Evolutionary conservation across 2,113 vertebrate genomes (phyloP).

Genomic region (Eleginops maclovinus): DNA sequence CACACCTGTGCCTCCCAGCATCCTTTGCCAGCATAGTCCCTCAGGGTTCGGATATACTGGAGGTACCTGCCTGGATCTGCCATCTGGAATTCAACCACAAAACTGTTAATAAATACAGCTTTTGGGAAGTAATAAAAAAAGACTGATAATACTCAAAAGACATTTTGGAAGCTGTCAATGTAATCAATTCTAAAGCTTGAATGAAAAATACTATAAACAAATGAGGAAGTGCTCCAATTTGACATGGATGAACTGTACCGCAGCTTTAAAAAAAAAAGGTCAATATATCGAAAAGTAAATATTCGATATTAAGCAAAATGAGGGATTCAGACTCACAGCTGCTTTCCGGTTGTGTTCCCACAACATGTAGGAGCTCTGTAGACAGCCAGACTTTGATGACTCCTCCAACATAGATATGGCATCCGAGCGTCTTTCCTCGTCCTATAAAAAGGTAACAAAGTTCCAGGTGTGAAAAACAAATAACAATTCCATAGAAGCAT

Average conservation of each 20-base stretch:
- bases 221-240: not conserved
- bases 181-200: not conserved
- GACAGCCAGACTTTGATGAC: conserved; percentile 89
- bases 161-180: too few relatives aligned
- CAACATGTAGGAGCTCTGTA: conserved; percentile 93
- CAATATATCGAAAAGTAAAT: not conserved
- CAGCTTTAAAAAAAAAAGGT: not conserved
- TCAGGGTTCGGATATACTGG: conserved; percentile 92
- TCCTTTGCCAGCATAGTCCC: conserved; percentile 93
- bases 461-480: not conserved
- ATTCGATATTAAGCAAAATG: not conserved
- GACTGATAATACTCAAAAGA: too few relatives aligned
- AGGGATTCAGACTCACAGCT: conserved; percentile 85
- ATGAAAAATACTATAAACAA: not conserved
- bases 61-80: conserved; percentile 93
- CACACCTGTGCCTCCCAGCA: conserved; percentile 97
- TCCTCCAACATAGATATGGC: conserved; percentile 89
- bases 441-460: conserved; percentile 76
- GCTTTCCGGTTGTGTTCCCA: conserved; percentile 90
- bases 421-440: conserved; percentile 86
- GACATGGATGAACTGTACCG: not conserved
- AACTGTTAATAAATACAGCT: too few relatives aligned
- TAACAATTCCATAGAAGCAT: not conserved
- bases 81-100: conserved; percentile 78
- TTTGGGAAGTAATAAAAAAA: too few relatives aligned